Evolutionary conservation across 2,797 vertebrate species (phyloP), one percentile per base, ranked within the genome.

Genomic region (Aphelocoma californica): DNA sequence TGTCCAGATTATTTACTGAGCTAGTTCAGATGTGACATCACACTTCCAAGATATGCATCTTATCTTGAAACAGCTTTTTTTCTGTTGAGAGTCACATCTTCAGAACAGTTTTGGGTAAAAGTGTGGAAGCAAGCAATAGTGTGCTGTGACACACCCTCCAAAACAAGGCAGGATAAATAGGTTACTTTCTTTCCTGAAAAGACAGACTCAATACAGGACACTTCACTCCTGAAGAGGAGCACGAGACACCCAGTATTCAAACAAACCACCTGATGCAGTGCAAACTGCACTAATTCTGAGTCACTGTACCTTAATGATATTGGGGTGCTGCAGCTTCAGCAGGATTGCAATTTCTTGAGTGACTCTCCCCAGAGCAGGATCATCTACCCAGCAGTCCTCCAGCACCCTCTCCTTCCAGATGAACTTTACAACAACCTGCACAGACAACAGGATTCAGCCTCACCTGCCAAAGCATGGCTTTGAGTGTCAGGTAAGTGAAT

Each of bases 311-410:
- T 98, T 98, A 73, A 99, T 98, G 62, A 99, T 99, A 86, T 98
- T 99, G 96, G 98, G 97, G 50, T 99, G 99, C 75, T 98, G 97
- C 71, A 99, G 96, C 84, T 98, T 98, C 64, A 98, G 98, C 54
- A 99, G 98, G 93, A 99, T 99, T 62, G 98, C 97, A 5, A 99
- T 99, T 98, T 99, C 99, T 73, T 99, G 98, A 94, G 98, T 99
- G 66, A 99, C 98, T 69, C 90, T 98, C 12, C 99, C 99, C 83
- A 99, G 94, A 73, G 98, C 97, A 87, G 98, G 98, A 87, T 99
- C 99, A 9, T 99, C 98, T 9, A 99, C 97, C 99, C 99, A 99
- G 95, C 98, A 99, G 91, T 99, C 99, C 26, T 97, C 98, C 74
- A 99, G 97, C 66, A 99, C 98, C 65, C 98, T 98, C 85, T 98